Base-by-base conservation (phyloP, 2,888 invertebrate species). In the Tipula confusa region DNA sequence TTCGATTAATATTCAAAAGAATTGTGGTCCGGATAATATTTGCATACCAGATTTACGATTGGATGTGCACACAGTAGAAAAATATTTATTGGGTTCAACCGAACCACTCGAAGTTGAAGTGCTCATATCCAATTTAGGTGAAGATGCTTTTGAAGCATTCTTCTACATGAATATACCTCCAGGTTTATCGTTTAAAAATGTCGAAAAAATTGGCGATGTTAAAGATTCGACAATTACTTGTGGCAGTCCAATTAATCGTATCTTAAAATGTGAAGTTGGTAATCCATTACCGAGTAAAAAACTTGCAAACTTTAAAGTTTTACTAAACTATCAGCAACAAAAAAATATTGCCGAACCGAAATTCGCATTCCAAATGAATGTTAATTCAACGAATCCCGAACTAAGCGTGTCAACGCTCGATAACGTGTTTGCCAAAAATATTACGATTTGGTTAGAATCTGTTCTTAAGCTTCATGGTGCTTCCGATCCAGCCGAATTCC, bases 61-160 rank as follows among this genome's bases (percentile, higher is more conserved):
- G 86, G 91, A 91, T 84, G 94, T 95, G 93, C 89, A 93, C 84
- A 95, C 94, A 85, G 94, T 94, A 5, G 91, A 93, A 64, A 93
- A 93, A 86, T 98, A 96, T 89, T 90, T 96, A 0, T 91, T 97
- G 64, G 97, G 97, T 7, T 95, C 96, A 0, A 94, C 93, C 5
- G 93, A 95, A 85, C 93, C 93, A 82, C 89, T 99, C 79, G 92
- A 94, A 86, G 91, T 99, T 79, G 94, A 96, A 84, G 94, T 98
- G 0, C 91, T 93, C 0, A 95, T 99, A 0, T 92, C 94, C 84
- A 99, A 99, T 89, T 90, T 91, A 5, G 96, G 95, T 7, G 98
- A 99, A 89, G 98, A 98, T 88, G 96, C 98, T 0, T 99, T 96
- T 89, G 98, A 98, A 89, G 94, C 97, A 0, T 93, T 93, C 2